Base-by-base conservation (phyloP, 2,113 vertebrate species). In the Salvelinus sp. region DNA sequence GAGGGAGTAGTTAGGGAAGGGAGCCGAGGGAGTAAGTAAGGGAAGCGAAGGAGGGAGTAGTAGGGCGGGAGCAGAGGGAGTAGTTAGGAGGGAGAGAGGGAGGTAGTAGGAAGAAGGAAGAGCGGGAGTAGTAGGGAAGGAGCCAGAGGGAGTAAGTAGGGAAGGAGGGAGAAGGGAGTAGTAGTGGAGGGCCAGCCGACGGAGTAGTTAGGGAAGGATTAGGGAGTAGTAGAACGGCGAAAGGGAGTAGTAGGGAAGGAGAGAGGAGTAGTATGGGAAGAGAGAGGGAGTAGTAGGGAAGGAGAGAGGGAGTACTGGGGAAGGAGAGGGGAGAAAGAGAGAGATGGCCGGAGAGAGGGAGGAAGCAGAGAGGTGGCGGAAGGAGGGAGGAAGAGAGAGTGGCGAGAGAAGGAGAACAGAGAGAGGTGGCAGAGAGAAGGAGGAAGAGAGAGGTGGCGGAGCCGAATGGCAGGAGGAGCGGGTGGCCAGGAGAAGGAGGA, bases 181-280 rank as follows among this genome's bases (percentile, higher is more conserved):
- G 28, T 30, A 6, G 1, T n/a, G 33, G 28, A 30, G 6, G 33
- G 33, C n/a, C n/a, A 68, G 44, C 44, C 44, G 22, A 63, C 47
- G 73, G 50, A 70, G 70, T 0, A 73, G 4, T 30, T 30, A 30
- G 28, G 28, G 44, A 23, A 48, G 64, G 72, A 57, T 70, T 83
- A 83, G 64, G 82, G 76, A 80, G 83, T 4, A 86, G 88, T 85
- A 1, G n/a, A n/a, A n/a, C n/a, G n/a, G n/a, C n/a, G n/a, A n/a
- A n/a, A n/a, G n/a, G 73, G 50, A 74, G 70, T 0, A 73, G 0
- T 4, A 30, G 28, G 4, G 44, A 23, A 48, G 64, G 72, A 70
- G 68, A 76, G 25, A 25, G 25, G 25, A 25, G 25, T 25, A 25
- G 25, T 1, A 25, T n/a, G 25, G 25, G 25, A 78, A 84, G 88